Evolutionary conservation across 2,797 vertebrate genomes (phyloP).

Genomic region (Pseudotriccus pelzelni): DNA sequence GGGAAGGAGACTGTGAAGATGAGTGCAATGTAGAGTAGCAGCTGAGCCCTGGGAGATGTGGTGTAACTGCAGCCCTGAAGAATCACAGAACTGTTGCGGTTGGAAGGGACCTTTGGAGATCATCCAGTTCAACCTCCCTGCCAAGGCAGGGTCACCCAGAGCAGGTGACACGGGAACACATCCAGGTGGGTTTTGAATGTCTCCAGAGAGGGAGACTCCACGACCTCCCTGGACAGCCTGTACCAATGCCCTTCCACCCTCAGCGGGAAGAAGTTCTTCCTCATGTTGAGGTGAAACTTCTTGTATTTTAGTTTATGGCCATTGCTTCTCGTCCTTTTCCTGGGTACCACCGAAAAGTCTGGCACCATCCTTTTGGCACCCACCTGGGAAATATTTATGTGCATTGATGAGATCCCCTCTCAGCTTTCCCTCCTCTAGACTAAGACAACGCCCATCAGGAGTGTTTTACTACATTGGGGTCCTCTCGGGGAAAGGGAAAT

Average conservation of each 20-base stretch:
- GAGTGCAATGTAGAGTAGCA: rapidly evolving
- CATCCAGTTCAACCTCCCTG: not conserved
- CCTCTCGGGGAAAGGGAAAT: not conserved
- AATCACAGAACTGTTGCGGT: not conserved
- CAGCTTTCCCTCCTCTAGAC: not conserved
- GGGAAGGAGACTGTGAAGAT: not conserved
- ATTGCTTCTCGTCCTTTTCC: rapidly evolving
- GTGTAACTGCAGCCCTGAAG: not conserved
- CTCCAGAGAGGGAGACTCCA: not conserved
- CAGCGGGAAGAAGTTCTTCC: not conserved
- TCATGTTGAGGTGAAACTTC: not conserved
- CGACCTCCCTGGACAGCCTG: not conserved
- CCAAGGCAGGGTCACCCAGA: not conserved
- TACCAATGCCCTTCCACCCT: not conserved
- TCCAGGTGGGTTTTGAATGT: not conserved
- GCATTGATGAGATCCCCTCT: not conserved
- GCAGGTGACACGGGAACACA: not conserved
- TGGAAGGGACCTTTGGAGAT: not conserved
- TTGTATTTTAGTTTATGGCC: not conserved
- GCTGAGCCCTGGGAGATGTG: not conserved
- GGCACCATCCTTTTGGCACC: not conserved
- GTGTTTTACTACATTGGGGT: rapidly evolving
- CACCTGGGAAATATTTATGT: not conserved
- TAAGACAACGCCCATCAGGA: not conserved
- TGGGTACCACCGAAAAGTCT: not conserved